Evolutionary conservation across 1,140 invertebrate genomes (phyloP).

Genomic region (Euwallacea fornicatus): DNA sequence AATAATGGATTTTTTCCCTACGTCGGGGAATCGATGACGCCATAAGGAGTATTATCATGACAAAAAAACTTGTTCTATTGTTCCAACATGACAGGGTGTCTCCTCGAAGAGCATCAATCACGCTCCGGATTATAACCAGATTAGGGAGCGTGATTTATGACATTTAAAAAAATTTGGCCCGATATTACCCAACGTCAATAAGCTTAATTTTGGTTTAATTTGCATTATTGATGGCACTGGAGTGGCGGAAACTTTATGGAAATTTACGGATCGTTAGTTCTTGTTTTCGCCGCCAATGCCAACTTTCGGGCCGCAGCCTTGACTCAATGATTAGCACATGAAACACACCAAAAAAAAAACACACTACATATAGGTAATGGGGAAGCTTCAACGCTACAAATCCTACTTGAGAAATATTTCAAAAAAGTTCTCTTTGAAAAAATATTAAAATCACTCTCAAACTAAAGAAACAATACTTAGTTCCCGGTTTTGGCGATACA

Average conservation of each 20-base stretch:
- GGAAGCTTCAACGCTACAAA: no score
- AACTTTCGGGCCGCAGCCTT: not conserved
- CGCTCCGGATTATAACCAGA: not conserved
- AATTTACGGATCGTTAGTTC: constrained; percentile 4
- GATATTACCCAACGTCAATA: constrained; percentile 23
- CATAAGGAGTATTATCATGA: no score
- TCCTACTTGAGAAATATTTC: not conserved
- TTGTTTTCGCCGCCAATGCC: constrained; percentile 2
- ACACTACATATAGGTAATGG: no score
- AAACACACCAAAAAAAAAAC: no score
- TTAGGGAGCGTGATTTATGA: constrained; percentile 14
- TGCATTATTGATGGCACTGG: not conserved
- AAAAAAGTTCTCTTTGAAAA: not conserved
- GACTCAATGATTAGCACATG: no score
- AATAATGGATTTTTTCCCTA: no score
- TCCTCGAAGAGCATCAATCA: constrained; percentile 3
- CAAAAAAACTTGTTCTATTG: constrained; percentile 4
- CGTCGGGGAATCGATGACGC: no score
- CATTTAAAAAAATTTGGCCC: constrained; percentile 9
- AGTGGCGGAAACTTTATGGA: not conserved
- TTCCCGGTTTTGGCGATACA: not conserved
- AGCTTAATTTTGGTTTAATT: constrained; percentile 4
- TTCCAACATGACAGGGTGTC: constrained; percentile 6
- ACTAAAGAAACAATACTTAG: constrained; percentile 18
- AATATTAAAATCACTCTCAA: not conserved